phyloP scores from a whole-genome alignment of 2,113 vertebrate species.

The Reinhardtius hippoglossoides region DNA sequence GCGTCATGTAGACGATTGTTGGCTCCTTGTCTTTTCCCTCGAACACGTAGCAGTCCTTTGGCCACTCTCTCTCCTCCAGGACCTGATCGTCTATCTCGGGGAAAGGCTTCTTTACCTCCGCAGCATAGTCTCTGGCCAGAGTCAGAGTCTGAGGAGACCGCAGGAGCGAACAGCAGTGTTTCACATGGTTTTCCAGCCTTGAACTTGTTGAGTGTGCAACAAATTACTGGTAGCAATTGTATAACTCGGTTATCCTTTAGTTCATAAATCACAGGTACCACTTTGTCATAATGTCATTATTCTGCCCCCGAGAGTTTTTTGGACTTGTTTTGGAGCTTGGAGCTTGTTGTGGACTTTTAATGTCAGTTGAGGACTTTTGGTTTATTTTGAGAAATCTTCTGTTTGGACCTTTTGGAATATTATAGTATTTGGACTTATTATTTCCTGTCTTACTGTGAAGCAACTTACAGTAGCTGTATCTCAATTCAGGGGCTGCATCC shows the following conservation, averaged over 20 bases:
- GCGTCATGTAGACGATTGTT: constrained; percentile 67
- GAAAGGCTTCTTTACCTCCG: constrained; percentile 58
- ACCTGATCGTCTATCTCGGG: constrained; percentile 48
- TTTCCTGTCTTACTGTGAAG: background rate
- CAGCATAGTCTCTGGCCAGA: constrained; percentile 57
- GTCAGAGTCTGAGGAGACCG: constrained; percentile 65
- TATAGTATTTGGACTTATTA: background rate
- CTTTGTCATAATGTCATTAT: no score
- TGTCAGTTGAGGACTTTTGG: no score
- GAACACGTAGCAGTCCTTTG: constrained; percentile 65
- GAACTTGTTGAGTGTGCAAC: no score
- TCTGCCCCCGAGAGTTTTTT: no score
- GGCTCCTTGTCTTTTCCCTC: constrained; percentile 59
- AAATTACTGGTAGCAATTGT: no score
- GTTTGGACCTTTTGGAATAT: no score
- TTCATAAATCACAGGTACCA: background rate
- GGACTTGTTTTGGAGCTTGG: no score
- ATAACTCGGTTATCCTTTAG: background rate
- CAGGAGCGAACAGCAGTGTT: background rate
- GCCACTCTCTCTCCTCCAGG: constrained; percentile 63
- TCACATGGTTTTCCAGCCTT: no score
- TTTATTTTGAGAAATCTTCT: no score
- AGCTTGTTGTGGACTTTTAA: no score
- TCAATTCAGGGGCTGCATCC: no score
- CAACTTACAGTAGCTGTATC: no score